These are phyloP conservation scores for Sakesphorus luctuosus DNA, from an alignment of 2,113 vertebrate species.

Conservation along the genomic window DNA sequence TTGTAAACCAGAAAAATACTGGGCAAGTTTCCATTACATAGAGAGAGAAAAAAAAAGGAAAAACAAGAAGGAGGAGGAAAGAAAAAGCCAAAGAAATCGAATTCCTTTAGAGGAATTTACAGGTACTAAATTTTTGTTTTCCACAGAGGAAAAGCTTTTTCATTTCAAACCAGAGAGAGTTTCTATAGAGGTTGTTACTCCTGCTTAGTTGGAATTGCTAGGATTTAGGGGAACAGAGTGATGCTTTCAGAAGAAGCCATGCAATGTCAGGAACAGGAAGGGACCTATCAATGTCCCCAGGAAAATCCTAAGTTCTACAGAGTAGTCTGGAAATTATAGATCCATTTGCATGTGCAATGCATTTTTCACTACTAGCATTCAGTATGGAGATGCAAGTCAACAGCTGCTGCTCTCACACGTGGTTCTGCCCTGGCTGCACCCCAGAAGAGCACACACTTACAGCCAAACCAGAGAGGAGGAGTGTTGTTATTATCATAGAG, in stretches of 20 bases:
- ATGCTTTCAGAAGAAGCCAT: not conserved
- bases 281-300: not conserved
- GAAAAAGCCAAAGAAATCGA: not conserved
- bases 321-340: not conserved
- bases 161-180: not conserved
- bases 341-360: not conserved
- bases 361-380: not conserved
- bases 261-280: not conserved
- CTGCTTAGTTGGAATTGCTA: not conserved
- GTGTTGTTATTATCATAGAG: not conserved
- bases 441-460: not conserved
- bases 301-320: not conserved
- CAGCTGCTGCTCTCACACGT: not conserved
- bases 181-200: not conserved
- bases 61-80: not conserved
- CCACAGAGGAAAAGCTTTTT: not conserved
- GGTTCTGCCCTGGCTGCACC: not conserved
- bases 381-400: not conserved
- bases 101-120: not conserved
- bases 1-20: not conserved
- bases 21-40: not conserved
- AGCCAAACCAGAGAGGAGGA: not conserved
- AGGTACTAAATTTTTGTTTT: not conserved
- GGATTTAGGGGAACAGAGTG: not conserved
- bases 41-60: not conserved